These are phyloP conservation scores for Thecophora atra DNA, from an alignment of 2,888 invertebrate species.

Conservation along the genomic window DNA sequence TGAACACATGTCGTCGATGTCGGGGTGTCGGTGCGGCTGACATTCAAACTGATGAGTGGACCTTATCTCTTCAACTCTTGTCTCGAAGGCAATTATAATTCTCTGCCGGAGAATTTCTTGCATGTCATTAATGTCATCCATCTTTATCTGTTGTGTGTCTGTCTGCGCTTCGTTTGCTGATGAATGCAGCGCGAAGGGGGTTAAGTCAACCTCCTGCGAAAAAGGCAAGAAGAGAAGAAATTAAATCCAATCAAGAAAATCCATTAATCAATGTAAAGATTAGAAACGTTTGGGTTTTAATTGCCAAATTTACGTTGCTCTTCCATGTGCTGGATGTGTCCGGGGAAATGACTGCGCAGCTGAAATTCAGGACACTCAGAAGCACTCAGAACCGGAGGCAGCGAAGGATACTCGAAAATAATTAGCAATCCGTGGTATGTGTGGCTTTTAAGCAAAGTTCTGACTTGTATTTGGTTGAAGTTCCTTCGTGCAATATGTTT, in stretches of 20 bases:
- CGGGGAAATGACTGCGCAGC: conserved; percentile 1
- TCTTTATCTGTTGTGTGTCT: conserved; percentile 36
- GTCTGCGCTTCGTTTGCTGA: background rate
- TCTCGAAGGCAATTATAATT: conserved; percentile 32
- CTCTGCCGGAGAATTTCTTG: conserved; percentile 38
- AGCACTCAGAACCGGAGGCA: background rate
- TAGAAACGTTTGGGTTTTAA: conserved; percentile 36
- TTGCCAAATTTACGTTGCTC: conserved; percentile 24
- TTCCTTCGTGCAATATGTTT: too few species aligned
- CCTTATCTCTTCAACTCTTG: conserved; percentile 26
- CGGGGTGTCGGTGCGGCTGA: conserved; percentile 12
- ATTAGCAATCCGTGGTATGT: too few species aligned
- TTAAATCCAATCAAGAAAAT: conserved; percentile 36
- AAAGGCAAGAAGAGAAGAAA: conserved; percentile 25
- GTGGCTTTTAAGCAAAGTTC: too few species aligned
- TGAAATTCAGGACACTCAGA: background rate
- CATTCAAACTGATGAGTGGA: conserved; percentile 30
- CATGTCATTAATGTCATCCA: conserved; percentile 47
- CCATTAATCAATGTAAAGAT: conserved; percentile 35
- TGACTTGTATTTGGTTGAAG: too few species aligned
- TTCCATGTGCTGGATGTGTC: background rate
- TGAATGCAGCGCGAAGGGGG: background rate
- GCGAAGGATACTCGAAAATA: background rate
- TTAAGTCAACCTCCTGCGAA: conserved; percentile 22
- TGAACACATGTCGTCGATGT: conserved; percentile 8